These are phyloP conservation scores for Aphrophora alni DNA, from an alignment of 2,888 invertebrate genomes.

Conservation along the genomic window DNA sequence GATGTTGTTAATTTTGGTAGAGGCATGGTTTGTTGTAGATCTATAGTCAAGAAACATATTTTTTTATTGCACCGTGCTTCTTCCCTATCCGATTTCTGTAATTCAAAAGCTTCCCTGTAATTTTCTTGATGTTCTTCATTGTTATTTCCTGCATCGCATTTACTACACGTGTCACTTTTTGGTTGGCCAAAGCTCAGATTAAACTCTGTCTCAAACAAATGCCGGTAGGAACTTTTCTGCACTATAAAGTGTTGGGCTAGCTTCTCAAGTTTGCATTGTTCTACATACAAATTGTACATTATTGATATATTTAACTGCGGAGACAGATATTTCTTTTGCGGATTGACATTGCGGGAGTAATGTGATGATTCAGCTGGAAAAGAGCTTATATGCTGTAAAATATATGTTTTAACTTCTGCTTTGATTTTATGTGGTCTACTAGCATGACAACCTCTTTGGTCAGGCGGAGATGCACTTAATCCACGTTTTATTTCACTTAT, in stretches of 20 bases:
- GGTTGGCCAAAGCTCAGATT: slow-evolving; percentile 47
- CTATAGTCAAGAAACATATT: slow-evolving; percentile 41
- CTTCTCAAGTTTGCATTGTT: background rate
- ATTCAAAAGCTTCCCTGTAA: slow-evolving; percentile 36
- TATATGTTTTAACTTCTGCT: slow-evolving; percentile 11
- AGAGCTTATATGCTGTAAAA: slow-evolving; percentile 19
- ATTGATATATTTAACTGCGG: slow-evolving; percentile 16
- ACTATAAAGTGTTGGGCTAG: slow-evolving; percentile 12
- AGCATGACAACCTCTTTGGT: slow-evolving; percentile 19
- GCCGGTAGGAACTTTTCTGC: slow-evolving; percentile 19
- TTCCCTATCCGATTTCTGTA: slow-evolving; percentile 34
- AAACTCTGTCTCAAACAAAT: slow-evolving; percentile 21
- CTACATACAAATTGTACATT: slow-evolving; percentile 25
- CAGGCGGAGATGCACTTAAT: slow-evolving; percentile 24
- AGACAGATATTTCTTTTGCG: slow-evolving; percentile 30
- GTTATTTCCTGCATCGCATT: slow-evolving; percentile 43
- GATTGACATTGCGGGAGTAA: slow-evolving; percentile 21
- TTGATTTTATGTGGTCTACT: slow-evolving; percentile 22
- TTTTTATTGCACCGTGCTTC: slow-evolving; percentile 28
- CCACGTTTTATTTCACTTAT: slow-evolving; percentile 9
- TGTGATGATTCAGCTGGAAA: slow-evolving; percentile 34
- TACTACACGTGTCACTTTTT: slow-evolving; percentile 48
- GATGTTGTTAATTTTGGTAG: slow-evolving; percentile 45
- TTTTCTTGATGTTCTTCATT: slow-evolving; percentile 41
- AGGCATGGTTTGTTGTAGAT: slow-evolving; percentile 46